phyloP scores from a whole-genome alignment of 2,113 vertebrate species.

The Zosterops pallidus region DNA sequence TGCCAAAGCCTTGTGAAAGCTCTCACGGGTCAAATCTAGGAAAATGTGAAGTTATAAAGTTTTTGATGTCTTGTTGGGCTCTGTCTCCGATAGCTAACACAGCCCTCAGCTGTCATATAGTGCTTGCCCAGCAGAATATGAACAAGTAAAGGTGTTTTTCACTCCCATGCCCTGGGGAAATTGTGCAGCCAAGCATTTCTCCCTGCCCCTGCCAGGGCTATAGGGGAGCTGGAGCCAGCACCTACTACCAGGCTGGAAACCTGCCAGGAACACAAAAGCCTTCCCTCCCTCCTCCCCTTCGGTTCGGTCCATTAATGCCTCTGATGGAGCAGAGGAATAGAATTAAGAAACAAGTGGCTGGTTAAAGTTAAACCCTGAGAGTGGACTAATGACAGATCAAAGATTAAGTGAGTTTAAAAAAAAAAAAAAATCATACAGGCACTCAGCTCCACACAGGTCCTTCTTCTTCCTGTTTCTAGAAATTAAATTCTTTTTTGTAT shows the following conservation, averaged over 20 bases:
- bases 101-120: neutral
- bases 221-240: neutral
- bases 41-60: neutral
- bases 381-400: constrained; percentile 46
- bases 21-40: rapidly evolving
- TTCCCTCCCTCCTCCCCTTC: neutral
- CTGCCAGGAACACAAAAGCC: neutral
- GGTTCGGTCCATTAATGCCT: neutral
- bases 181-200: neutral
- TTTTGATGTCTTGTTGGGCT: neutral
- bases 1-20: neutral
- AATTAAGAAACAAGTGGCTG: constrained; percentile 58
- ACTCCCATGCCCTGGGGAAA: neutral
- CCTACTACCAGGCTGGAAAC: constrained; percentile 1
- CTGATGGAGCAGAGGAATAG: constrained; percentile 30
- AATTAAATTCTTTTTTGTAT: neutral
- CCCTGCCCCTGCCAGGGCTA: constrained; percentile 1
- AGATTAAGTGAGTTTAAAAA: constrained; percentile 21
- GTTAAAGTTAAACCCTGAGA: constrained; percentile 68
- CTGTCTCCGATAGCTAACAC: neutral
- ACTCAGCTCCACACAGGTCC: neutral
- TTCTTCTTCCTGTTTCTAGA: neutral
- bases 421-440: neutral
- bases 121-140: neutral
- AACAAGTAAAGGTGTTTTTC: neutral